Conservation (phyloP, 2,797 vertebrate genomes). For the Gorsachius magnificus region DNA sequence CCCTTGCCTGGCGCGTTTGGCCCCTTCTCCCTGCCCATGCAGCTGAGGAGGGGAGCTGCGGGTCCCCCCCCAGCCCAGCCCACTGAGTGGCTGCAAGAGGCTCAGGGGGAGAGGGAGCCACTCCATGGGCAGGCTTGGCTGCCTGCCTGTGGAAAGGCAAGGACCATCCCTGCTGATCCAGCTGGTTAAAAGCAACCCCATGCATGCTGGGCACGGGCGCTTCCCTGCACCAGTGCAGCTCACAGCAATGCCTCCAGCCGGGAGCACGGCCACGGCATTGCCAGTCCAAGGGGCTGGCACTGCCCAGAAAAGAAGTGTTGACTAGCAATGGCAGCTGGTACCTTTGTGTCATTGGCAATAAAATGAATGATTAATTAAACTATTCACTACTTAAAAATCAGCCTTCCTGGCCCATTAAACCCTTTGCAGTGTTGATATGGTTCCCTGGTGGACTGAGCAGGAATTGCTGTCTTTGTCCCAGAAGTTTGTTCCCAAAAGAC, state of each 20-base stretch:
- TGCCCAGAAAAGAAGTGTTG: not conserved
- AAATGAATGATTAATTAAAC: not conserved
- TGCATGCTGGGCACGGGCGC: accelerated
- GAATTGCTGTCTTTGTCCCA: not conserved
- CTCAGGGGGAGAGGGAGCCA: accelerated
- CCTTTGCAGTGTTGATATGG: not conserved
- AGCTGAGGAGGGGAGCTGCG: accelerated
- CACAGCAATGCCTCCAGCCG: not conserved
- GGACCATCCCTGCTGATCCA: not conserved
- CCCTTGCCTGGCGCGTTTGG: not conserved
- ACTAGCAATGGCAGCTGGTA: not conserved
- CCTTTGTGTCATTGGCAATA: not conserved
- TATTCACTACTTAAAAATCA: not conserved
- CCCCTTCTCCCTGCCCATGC: not conserved
- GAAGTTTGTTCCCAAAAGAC: not conserved
- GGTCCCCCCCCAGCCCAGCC: not conserved
- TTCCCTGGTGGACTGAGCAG: not conserved
- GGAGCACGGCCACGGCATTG: not conserved
- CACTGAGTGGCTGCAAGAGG: not conserved
- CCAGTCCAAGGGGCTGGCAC: not conserved
- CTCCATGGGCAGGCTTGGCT: accelerated
- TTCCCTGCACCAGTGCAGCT: not conserved
- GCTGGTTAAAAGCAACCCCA: not conserved
- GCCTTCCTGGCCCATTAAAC: not conserved
- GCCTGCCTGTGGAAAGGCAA: not conserved